Percentiles rank a stretch among this genome's conserved stretches.
Evolutionary conservation across 1,140 invertebrate species (phyloP).

Genomic region (Helicorthomorpha holstii): DNA sequence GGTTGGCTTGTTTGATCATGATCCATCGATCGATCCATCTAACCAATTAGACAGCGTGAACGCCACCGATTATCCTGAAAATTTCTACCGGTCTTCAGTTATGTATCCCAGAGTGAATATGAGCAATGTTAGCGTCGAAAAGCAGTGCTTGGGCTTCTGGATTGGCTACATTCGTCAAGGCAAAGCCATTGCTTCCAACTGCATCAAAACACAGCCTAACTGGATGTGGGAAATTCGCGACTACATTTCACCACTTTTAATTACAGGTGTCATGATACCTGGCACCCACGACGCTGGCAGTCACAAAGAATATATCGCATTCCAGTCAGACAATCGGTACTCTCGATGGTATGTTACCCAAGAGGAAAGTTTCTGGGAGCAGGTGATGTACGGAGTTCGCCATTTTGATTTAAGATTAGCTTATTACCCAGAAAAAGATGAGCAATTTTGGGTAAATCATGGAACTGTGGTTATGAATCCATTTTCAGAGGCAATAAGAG

Average conservation of each 20-base stretch:
- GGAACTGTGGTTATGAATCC: constrained; percentile 44
- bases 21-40: constrained; percentile 5
- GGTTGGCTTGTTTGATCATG: constrained; percentile 12
- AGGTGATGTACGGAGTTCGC: constrained; percentile 3
- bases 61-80: constrained; percentile 3
- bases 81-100: constrained; percentile 8
- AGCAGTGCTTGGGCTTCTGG: constrained; percentile 22
- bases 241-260: constrained; percentile 22
- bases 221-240: constrained; percentile 38
- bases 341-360: constrained; percentile 39
- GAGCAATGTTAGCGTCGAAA: neutral
- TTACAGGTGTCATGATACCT: constrained; percentile 38
- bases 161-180: constrained; percentile 17
- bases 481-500: constrained; percentile 37
- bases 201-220: constrained; percentile 32
- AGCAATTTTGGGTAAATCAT: constrained; percentile 38
- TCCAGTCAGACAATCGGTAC: constrained; percentile 23
- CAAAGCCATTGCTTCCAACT: constrained; percentile 17
- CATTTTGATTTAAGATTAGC: constrained; percentile 6
- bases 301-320: constrained; percentile 27
- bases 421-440: constrained; percentile 3
- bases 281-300: constrained; percentile 45
- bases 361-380: constrained; percentile 10
- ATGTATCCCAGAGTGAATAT: constrained; percentile 12
- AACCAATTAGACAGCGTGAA: constrained; percentile 2